Conservation (phyloP, 92 coral and sea anemone species). For the Muricea muricata region DNA sequence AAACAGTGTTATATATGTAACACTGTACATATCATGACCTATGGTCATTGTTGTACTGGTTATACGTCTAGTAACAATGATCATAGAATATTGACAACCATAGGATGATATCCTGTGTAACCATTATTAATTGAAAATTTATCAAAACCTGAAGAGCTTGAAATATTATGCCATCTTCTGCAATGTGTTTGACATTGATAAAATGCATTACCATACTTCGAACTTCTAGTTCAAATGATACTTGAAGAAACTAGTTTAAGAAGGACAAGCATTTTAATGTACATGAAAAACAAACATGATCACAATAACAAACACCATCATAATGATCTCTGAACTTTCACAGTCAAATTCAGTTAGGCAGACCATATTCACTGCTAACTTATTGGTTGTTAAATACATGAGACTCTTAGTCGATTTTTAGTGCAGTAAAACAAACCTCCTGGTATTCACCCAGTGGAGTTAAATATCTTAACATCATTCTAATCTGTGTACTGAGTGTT, state of each 20-base stretch:
- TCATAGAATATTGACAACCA: too few relatives aligned
- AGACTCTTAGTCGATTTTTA: background rate
- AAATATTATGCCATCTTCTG: slow-evolving; percentile 85
- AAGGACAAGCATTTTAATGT: background rate
- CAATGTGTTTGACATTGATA: slow-evolving; percentile 79
- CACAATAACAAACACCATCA: too few relatives aligned
- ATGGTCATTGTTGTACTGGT: too few relatives aligned
- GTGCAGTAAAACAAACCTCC: slow-evolving; percentile 69
- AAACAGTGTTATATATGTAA: background rate
- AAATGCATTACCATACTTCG: slow-evolving; percentile 85
- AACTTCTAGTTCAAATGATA: slow-evolving; percentile 87
- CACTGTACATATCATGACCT: too few relatives aligned
- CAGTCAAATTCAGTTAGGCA: too few relatives aligned
- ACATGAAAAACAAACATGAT: too few relatives aligned
- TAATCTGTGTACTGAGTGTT: slow-evolving; percentile 86
- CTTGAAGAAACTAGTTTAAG: slow-evolving; percentile 75
- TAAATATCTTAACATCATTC: slow-evolving; percentile 83
- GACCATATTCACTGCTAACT: too few relatives aligned
- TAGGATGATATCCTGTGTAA: too few relatives aligned
- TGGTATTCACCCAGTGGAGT: slow-evolving; percentile 97
- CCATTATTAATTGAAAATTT: background rate
- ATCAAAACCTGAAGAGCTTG: slow-evolving; percentile 87
- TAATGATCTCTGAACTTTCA: too few relatives aligned
- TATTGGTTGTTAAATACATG: too few relatives aligned
- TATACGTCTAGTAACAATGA: too few relatives aligned